Conservation (phyloP, 2,888 invertebrate species). For the Drosophila austrosaltans region DNA sequence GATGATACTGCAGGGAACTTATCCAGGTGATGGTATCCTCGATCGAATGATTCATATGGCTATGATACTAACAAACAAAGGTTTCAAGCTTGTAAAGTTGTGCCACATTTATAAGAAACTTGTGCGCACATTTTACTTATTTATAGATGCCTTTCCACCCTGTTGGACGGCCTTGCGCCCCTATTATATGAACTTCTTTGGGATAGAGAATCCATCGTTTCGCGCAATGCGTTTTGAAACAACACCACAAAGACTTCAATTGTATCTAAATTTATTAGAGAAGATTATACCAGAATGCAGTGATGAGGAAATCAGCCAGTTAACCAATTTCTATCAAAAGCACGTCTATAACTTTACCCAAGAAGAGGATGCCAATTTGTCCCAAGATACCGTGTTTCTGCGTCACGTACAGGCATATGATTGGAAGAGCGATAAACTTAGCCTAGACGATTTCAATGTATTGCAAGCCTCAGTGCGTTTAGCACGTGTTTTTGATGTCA, state of each 20-base stretch:
- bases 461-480: slow-evolving; percentile 80
- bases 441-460: slow-evolving; percentile 58
- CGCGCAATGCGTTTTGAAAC: slow-evolving; percentile 17
- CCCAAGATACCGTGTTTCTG: slow-evolving; percentile 43
- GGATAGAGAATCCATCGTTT: slow-evolving; percentile 47
- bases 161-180: slow-evolving; percentile 81
- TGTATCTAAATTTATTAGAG: slow-evolving; percentile 67
- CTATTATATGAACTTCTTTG: slow-evolving; percentile 71
- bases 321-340: slow-evolving; percentile 43
- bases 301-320: slow-evolving; percentile 44
- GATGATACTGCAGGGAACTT: slow-evolving; percentile 75
- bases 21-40: slow-evolving; percentile 78
- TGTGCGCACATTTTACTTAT: slow-evolving; percentile 67
- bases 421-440: slow-evolving; percentile 71
- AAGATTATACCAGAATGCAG: slow-evolving; percentile 56
- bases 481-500: slow-evolving; percentile 84
- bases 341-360: slow-evolving; percentile 26
- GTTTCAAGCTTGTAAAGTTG: slow-evolving; percentile 41
- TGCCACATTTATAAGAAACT: slow-evolving; percentile 60
- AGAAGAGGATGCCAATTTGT: slow-evolving; percentile 48
- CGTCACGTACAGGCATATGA: slow-evolving; percentile 69
- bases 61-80: slow-evolving; percentile 64
- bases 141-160: slow-evolving; percentile 81
- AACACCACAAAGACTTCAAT: slow-evolving; percentile 58
- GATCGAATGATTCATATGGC: slow-evolving; percentile 78